A percentile compares a stretch with the other conserved stretches of the same genome.
phyloP scores from a whole-genome alignment of 2,797 vertebrate species.

The Enteromius treurensis region DNA sequence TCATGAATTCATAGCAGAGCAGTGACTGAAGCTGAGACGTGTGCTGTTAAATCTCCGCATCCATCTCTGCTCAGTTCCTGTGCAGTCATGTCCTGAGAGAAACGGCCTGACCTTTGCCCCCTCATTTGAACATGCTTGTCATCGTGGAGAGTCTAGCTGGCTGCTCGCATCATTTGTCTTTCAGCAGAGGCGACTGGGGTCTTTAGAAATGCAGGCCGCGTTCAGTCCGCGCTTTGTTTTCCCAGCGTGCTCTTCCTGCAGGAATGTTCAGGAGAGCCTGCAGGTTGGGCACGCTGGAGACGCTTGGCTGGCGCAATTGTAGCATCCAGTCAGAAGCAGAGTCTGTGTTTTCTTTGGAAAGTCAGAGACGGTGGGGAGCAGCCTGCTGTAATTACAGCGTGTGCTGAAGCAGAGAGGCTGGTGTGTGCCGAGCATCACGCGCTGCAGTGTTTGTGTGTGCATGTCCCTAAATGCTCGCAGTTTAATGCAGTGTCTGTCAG shows the following conservation, averaged over 20 bases:
- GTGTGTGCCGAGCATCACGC: slow-evolving; percentile 12
- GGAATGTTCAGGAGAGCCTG: slow-evolving; percentile 34
- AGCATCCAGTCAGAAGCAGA: slow-evolving; percentile 26
- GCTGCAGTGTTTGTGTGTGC: slow-evolving; percentile 15
- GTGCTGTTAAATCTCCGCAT: not conserved
- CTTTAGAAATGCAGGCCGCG: slow-evolving; percentile 33
- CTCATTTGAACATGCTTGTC: slow-evolving; percentile 25
- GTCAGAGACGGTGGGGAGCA: slow-evolving; percentile 10
- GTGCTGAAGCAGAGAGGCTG: slow-evolving; percentile 30
- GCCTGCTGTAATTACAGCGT: slow-evolving; percentile 38
- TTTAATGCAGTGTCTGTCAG: slow-evolving; percentile 23
- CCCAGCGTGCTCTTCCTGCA: slow-evolving; percentile 36
- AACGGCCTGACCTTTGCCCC: slow-evolving; percentile 22
- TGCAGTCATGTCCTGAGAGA: slow-evolving; percentile 1
- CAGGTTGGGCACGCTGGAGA: slow-evolving; percentile 28
- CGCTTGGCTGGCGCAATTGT: slow-evolving; percentile 20
- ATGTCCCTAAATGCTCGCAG: slow-evolving; percentile 9
- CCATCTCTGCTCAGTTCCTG: not conserved
- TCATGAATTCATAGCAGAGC: not conserved
- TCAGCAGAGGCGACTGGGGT: slow-evolving; percentile 28
- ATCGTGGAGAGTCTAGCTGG: slow-evolving; percentile 26
- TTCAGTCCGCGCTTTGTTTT: slow-evolving; percentile 36
- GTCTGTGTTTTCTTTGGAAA: slow-evolving; percentile 35
- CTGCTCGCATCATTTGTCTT: slow-evolving; percentile 43
- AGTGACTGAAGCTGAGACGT: not conserved